These are phyloP conservation scores for Crenuchus spilurus DNA, from an alignment of 2,797 vertebrate genomes.

Conservation along the genomic window DNA sequence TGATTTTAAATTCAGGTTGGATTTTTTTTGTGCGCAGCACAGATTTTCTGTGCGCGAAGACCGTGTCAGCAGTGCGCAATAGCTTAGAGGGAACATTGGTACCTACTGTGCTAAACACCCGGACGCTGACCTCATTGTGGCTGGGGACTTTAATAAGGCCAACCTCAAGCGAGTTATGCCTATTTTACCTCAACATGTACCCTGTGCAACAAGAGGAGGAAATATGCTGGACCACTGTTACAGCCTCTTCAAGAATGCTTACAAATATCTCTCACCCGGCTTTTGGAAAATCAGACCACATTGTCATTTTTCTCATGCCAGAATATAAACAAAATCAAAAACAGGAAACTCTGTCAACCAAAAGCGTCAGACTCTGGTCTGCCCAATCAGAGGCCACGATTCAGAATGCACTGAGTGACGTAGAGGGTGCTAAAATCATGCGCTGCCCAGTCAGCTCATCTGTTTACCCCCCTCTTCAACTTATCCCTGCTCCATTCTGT, in stretches of 20 bases:
- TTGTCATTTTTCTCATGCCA: not conserved
- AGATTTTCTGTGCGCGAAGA: too few species aligned
- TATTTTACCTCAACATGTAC: too few species aligned
- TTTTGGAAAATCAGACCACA: conserved; percentile 18
- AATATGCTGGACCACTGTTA: conserved; percentile 12
- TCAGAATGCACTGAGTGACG: too few species aligned
- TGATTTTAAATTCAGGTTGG: too few species aligned
- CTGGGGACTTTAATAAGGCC: too few species aligned
- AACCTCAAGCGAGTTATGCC: too few species aligned
- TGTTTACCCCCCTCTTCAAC: not conserved
- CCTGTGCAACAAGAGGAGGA: too few species aligned
- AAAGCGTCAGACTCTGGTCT: not conserved
- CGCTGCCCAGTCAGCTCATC: not conserved
- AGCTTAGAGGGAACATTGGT: too few species aligned
- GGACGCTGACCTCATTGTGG: too few species aligned
- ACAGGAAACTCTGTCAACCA: not conserved
- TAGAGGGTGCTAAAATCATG: not conserved
- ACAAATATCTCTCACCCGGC: conserved; percentile 3
- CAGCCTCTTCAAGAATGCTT: not conserved
- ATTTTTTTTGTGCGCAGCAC: too few species aligned
- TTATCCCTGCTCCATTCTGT: not conserved
- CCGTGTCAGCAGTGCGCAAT: too few species aligned
- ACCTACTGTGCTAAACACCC: too few species aligned
- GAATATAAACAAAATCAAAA: conserved; percentile 2
- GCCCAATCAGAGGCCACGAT: conserved; percentile 3